Conservation (phyloP, 2,888 invertebrate species). For the Sturmia bella region DNA sequence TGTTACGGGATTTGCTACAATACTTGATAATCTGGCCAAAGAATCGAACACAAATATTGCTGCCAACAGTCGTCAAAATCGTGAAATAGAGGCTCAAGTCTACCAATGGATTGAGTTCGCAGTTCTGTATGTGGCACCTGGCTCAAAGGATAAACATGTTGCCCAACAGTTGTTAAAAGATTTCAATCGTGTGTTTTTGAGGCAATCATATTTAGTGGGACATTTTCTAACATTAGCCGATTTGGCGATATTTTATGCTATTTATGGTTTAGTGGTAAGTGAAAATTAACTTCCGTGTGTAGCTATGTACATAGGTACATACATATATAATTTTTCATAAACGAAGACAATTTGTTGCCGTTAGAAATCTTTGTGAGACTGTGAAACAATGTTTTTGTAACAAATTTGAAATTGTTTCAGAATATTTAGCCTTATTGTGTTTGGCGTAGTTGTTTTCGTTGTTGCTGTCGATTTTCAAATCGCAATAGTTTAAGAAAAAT, state of each 20-base stretch:
- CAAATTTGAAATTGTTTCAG: too few relatives aligned
- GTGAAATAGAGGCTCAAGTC: slow-evolving; percentile 82
- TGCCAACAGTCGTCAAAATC: slow-evolving; percentile 74
- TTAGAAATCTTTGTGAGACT: too few relatives aligned
- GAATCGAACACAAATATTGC: slow-evolving; percentile 81
- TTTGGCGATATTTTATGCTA: slow-evolving; percentile 86
- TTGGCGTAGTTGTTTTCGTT: too few relatives aligned
- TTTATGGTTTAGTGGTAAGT: slow-evolving; percentile 87
- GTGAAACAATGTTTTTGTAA: too few relatives aligned
- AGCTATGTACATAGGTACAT: too few relatives aligned
- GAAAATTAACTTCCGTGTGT: too few relatives aligned
- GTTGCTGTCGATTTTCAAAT: too few relatives aligned
- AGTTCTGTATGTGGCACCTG: slow-evolving; percentile 80
- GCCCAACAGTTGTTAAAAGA: slow-evolving; percentile 81
- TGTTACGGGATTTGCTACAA: slow-evolving; percentile 83
- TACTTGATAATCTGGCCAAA: slow-evolving; percentile 82
- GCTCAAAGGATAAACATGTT: slow-evolving; percentile 78
- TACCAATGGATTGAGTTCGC: slow-evolving; percentile 88
- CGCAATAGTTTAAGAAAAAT: too few relatives aligned
- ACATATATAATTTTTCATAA: too few relatives aligned
- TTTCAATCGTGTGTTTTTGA: slow-evolving; percentile 83
- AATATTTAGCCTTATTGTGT: too few relatives aligned
- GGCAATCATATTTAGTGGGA: slow-evolving; percentile 84
- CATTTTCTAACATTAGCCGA: slow-evolving; percentile 86
- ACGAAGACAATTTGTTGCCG: too few relatives aligned